Evolutionary conservation across 2,797 vertebrate genomes (phyloP), one percentile per base, ranked within the genome.

Genomic region (Pangasius sanitwongsei): DNA sequence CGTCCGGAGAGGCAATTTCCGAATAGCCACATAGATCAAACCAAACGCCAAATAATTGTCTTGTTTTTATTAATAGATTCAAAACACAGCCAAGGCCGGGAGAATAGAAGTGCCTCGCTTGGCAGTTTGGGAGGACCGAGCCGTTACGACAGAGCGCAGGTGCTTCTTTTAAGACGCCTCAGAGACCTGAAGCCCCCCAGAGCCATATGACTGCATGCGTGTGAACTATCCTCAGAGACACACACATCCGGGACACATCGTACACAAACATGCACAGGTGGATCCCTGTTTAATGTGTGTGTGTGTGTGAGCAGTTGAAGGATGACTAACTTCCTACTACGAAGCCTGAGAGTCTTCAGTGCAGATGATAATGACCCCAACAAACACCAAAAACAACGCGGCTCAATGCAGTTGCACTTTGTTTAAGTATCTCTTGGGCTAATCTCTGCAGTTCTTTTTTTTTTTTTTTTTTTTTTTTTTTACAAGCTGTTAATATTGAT

Each of bases 401-500:
- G 50, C 53, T 90, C 15, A 85, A 92, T 93, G 82, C 85, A 55
- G 87, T 5, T 91, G 92, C 92, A 94, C 94, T 96, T 95, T 95
- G 92, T 95, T 95, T 94, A 94, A 95, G 93, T 95, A 93, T 94
- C 93, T 94, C 94, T 63, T 91, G 81, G 91, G 92, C 92, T 92
- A 93, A 94, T 95, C 94, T 94, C 93, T 92, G 90, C 93, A 78
- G 85, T 93, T 94, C 92, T 93, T 93, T 94, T 94, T 93, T 94
- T 94, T 95, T 94, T 94, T 93, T 94, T 94, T 93, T 94, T 94
- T 41, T 95, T 94, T 94, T 28, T 44, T 25, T 92, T 94, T 94
- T 93, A 96, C 94, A 94, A 95, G 95, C 95, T 94, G 94, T 96
- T 96, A 96, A 96, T 96, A 96, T 96, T 96, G 96, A 96, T 96